Percentiles rank a stretch among this genome's conserved stretches.
These are phyloP conservation scores for Todiramphus chloris DNA, from an alignment of 2,113 vertebrate species.

Conservation along the genomic window DNA sequence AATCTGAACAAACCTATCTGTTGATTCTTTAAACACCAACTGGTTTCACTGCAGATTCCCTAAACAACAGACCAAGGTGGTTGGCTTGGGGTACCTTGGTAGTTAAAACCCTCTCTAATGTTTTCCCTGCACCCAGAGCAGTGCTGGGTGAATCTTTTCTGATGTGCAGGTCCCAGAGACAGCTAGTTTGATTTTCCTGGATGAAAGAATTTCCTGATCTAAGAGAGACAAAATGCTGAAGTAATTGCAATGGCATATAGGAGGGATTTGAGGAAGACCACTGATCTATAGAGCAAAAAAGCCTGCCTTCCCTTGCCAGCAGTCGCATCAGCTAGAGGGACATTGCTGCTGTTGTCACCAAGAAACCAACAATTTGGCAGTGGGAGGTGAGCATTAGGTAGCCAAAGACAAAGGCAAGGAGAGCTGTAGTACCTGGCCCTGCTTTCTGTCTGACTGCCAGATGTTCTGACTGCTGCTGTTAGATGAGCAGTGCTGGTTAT, in stretches of 20 bases:
- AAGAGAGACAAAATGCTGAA: background rate
- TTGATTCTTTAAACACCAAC: background rate
- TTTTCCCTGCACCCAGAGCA: background rate
- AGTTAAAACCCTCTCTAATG: accelerated
- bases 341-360: background rate
- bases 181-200: background rate
- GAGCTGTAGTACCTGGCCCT: background rate
- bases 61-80: background rate
- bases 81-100: background rate
- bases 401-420: background rate
- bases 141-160: background rate
- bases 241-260: background rate
- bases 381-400: background rate
- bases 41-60: background rate
- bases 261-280: background rate
- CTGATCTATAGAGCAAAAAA: background rate
- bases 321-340: background rate
- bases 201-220: background rate
- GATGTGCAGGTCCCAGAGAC: background rate
- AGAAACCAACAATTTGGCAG: background rate
- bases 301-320: background rate
- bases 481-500: background rate
- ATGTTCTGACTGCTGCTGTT: background rate
- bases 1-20: too few species aligned
- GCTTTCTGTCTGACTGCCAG: background rate